A percentile compares a stretch with the other conserved stretches of the same genome.
These are phyloP conservation scores for Drosophila affinis DNA, from an alignment of 2,888 invertebrate genomes.

Conservation along the genomic window DNA sequence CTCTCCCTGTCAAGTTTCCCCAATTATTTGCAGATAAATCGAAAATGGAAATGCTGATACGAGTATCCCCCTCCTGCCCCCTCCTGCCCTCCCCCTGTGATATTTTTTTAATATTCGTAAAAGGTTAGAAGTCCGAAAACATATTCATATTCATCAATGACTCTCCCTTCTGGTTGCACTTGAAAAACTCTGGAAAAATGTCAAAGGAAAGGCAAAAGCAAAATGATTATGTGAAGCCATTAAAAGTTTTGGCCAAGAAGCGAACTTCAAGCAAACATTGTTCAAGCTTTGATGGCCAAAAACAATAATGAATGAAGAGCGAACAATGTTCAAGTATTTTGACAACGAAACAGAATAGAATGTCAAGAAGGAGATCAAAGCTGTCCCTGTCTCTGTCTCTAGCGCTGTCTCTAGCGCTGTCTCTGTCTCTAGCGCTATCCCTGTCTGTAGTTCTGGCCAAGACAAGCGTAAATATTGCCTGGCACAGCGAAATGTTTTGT, in stretches of 20 bases:
- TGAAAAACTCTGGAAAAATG: not conserved
- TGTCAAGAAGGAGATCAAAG: conserved; percentile 70
- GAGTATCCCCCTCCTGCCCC: not conserved
- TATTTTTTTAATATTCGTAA: not conserved
- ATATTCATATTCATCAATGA: conserved; percentile 21
- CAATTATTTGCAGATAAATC: conserved; percentile 30
- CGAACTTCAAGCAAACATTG: conserved; percentile 51
- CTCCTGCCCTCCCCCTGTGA: not conserved
- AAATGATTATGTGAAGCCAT: conserved; percentile 12
- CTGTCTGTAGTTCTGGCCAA: conserved; percentile 44
- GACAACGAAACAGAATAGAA: conserved; percentile 59
- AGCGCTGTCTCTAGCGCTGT: not conserved
- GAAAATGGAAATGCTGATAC: conserved; percentile 19
- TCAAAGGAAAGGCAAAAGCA: not conserved
- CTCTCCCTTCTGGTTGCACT: not conserved
- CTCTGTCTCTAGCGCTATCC: fast-evolving
- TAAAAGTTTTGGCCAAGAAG: conserved; percentile 3
- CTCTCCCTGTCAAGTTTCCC: conserved; percentile 14
- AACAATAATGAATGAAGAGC: conserved; percentile 40
- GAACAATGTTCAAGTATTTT: conserved; percentile 62
- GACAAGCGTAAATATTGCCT: conserved; percentile 79
- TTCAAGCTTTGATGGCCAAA: conserved; percentile 42
- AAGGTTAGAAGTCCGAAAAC: not conserved
- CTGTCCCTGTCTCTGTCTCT: conserved; percentile 11
- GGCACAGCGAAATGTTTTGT: conserved; percentile 65